A percentile compares a stretch with the other conserved stretches of the same genome.
Evolutionary conservation across 2,888 invertebrate genomes (phyloP).

Genomic region (Dascillus cervinus): DNA sequence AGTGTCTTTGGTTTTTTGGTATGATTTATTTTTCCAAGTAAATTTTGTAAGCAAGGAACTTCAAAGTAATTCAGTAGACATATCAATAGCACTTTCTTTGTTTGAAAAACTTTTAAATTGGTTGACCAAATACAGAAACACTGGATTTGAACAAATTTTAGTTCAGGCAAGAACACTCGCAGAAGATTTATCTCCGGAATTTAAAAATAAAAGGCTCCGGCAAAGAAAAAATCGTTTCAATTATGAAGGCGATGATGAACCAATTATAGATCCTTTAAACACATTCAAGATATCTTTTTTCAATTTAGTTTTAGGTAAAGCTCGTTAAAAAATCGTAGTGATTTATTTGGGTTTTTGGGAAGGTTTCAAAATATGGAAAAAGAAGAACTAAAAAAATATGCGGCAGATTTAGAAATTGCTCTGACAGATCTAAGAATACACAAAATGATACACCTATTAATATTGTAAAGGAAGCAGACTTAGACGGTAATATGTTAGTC

Average conservation of each 20-base stretch:
- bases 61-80: neutral
- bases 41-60: neutral
- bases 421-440: neutral
- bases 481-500: neutral
- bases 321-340: neutral
- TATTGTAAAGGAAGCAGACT: neutral
- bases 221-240: neutral
- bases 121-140: neutral
- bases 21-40: no score
- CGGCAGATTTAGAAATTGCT: neutral
- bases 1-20: no score
- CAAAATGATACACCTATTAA: neutral
- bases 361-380: neutral
- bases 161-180: neutral
- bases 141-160: neutral
- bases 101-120: neutral
- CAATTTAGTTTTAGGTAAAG: neutral
- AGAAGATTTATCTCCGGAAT: neutral
- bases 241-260: neutral
- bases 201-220: neutral
- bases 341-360: neutral
- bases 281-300: neutral
- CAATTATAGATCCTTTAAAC: neutral
- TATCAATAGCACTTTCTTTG: neutral
- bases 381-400: no score